Conservation (phyloP, 2,888 invertebrate genomes). For the Plebejus argus region DNA sequence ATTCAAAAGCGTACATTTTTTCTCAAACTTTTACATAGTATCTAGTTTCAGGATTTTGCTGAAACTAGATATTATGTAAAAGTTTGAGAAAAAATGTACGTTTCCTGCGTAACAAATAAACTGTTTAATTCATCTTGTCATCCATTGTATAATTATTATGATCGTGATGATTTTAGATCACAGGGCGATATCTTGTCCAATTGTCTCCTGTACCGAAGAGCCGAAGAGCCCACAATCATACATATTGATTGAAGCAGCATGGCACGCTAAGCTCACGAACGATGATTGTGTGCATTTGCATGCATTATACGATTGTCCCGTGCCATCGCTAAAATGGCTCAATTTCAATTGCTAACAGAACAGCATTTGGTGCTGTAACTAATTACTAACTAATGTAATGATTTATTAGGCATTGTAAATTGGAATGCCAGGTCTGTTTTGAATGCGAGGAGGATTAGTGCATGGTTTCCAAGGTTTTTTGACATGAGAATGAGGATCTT, state of each 20-base stretch:
- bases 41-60: too few relatives aligned
- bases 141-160: too few relatives aligned
- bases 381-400: constrained; percentile 20
- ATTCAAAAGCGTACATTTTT: too few relatives aligned
- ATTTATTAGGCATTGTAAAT: background rate
- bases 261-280: background rate
- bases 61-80: too few relatives aligned
- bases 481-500: background rate
- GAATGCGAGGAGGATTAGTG: background rate
- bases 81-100: too few relatives aligned
- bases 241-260: background rate
- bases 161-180: too few relatives aligned
- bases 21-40: too few relatives aligned
- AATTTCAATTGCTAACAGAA: constrained; percentile 22
- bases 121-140: too few relatives aligned
- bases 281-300: constrained; percentile 17
- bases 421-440: background rate
- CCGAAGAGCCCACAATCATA: background rate
- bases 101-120: too few relatives aligned
- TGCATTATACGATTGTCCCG: constrained; percentile 16
- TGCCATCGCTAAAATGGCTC: constrained; percentile 21
- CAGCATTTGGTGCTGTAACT: constrained; percentile 16
- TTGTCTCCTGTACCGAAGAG: background rate
- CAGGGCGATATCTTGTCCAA: background rate
- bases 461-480: background rate